Conservation (phyloP, 2,797 vertebrate species). For the Lindbergichthys nudifrons region DNA sequence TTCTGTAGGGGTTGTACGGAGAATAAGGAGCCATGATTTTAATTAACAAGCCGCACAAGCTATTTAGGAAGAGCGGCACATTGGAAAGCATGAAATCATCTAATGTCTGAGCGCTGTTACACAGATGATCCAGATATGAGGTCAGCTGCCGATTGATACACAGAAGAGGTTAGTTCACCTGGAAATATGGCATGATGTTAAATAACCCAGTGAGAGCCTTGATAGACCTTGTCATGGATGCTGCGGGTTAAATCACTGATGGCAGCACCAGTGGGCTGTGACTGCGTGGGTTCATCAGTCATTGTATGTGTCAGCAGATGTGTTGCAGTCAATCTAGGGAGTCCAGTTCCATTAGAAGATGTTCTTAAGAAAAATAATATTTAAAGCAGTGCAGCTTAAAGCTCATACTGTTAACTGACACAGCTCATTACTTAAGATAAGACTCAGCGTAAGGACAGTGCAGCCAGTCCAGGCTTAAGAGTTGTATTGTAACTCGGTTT, state of each 20-base stretch:
- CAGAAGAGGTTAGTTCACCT: slow-evolving; percentile 52
- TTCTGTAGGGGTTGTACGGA: slow-evolving; percentile 9
- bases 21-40: slow-evolving; percentile 50
- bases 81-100: slow-evolving; percentile 29
- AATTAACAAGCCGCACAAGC: slow-evolving; percentile 55
- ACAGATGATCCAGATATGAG: slow-evolving; percentile 64
- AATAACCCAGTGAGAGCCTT: slow-evolving; percentile 9
- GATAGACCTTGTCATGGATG: slow-evolving; percentile 1
- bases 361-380: slow-evolving; percentile 4
- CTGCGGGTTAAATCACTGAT: slow-evolving; percentile 11
- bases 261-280: slow-evolving; percentile 14
- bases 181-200: slow-evolving; percentile 9
- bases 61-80: slow-evolving; percentile 46
- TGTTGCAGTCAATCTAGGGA: slow-evolving; percentile 38
- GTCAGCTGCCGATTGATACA: slow-evolving; percentile 62
- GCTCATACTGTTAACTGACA: slow-evolving; percentile 30
- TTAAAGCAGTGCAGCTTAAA: slow-evolving; percentile 25
- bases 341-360: slow-evolving; percentile 7
- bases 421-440: slow-evolving; percentile 27
- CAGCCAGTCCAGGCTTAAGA: not conserved
- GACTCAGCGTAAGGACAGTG: not conserved
- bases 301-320: slow-evolving; percentile 37
- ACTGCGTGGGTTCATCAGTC: slow-evolving; percentile 44
- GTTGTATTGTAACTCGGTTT: not conserved
- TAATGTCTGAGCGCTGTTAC: slow-evolving; percentile 31